phyloP scores from a whole-genome alignment of 1,140 invertebrate genomes.

The Onthophagus taurus region DNA sequence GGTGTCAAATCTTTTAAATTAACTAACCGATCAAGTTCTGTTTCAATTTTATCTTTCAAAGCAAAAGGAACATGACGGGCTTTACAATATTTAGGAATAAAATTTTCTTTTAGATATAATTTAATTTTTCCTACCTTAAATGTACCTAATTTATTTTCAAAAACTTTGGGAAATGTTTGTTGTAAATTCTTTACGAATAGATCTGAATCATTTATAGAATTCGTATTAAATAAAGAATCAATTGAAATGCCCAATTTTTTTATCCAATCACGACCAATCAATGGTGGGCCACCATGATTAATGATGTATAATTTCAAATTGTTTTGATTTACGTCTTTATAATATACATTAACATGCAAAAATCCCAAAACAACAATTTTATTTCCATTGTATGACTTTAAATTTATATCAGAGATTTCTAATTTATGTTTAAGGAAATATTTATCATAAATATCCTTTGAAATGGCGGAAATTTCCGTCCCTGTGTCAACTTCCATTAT shows the following conservation, averaged over 20 bases:
- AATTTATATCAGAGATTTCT: too few species aligned
- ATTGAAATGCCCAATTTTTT: not conserved
- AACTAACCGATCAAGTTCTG: constrained; percentile 13
- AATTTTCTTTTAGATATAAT: constrained; percentile 4
- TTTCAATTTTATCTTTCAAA: constrained; percentile 13
- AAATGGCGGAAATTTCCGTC: too few species aligned
- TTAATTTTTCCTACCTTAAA: constrained; percentile 1
- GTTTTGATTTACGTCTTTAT: too few species aligned
- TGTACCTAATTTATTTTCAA: not conserved
- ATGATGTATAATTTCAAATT: constrained; percentile 19
- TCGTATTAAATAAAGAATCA: constrained; percentile 20
- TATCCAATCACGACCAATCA: constrained; percentile 20
- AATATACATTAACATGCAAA: too few species aligned
- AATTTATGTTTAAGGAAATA: too few species aligned
- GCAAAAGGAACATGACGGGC: constrained; percentile 4
- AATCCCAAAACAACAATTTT: too few species aligned
- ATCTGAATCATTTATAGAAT: constrained; percentile 35
- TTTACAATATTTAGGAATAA: constrained; percentile 1
- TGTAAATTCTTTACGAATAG: constrained; percentile 19
- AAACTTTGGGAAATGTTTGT: constrained; percentile 1
- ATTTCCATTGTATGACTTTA: too few species aligned
- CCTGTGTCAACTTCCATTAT: too few species aligned
- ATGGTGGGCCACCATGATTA: constrained; percentile 20
- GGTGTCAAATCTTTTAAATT: constrained; percentile 10
- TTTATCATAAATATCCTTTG: too few species aligned